Evolutionary conservation across 2,113 vertebrate genomes (phyloP), one percentile per base, ranked within the genome.

Genomic region (Epinephelus fuscoguttatus): DNA sequence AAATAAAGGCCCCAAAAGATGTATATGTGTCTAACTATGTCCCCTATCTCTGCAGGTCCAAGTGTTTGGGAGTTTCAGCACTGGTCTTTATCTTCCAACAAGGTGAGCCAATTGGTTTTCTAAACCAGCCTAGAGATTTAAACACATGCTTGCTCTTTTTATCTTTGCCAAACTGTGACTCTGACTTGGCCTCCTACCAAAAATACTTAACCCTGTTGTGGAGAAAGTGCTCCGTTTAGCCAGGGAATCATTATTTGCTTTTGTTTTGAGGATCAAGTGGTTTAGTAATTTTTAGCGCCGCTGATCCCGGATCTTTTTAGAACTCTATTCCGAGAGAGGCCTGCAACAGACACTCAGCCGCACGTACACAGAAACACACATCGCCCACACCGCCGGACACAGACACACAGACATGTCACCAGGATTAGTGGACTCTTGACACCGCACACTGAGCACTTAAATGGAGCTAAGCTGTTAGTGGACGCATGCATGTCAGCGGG

Each of bases 11-110:
- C 33, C 5, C 14, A 27, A 47, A 52, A 30, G 0, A 8, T 74
- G 1, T 33, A 18, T 9, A 6, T 64, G 18, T 49, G 13, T 81
- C 17, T 53, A n/a, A 37, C 18, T 68, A 1, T 49, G 33, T 80
- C 4, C 70, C 74, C 70, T 81, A 47, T 84, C 49, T 60, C 80
- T 84, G 53, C 89, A 99, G 97, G 97, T 99, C 69, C 96, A 99
- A 92, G 97, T 99, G 94, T 98, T 98, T 95, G 97, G 97, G 93
- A 99, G 97, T 93, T 98, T 99, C 95, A 98, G 97, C 93, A 99
- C 97, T 50, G 97, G 97, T 72, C 95, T 99, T 71, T 99, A 99
- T 95, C 95, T 99, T 80, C 97, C 97, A 89, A 98, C 97, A 82
- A 99, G 97, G 97, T 98, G 90, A 96, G 97, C 93, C 82, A 42